phyloP scores from a whole-genome alignment of 2,888 invertebrate genomes.

The Macrophya annulata region DNA sequence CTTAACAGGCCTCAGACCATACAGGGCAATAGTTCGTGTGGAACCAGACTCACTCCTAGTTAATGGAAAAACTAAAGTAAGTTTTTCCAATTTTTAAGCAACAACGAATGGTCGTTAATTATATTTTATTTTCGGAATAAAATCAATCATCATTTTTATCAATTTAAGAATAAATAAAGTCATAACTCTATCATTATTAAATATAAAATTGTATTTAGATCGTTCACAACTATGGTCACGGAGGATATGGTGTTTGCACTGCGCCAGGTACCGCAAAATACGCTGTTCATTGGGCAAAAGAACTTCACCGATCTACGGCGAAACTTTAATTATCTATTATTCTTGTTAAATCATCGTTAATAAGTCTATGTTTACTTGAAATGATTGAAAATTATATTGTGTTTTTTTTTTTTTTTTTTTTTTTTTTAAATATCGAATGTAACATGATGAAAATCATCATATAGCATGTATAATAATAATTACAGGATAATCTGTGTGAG shows the following conservation, averaged over 20 bases:
- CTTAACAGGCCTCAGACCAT: constrained; percentile 89
- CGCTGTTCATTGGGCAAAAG: constrained; percentile 86
- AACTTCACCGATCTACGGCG: constrained; percentile 77
- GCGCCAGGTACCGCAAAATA: constrained; percentile 93
- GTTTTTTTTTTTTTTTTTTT: background rate
- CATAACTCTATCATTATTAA: constrained; percentile 77
- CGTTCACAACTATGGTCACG: constrained; percentile 97
- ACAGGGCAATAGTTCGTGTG: constrained; percentile 88
- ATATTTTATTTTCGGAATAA: background rate
- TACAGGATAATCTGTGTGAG: background rate
- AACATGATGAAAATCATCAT: background rate
- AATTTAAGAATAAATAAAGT: background rate
- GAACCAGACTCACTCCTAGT: constrained; percentile 83
- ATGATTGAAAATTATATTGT: background rate
- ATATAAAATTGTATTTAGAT: constrained; percentile 76
- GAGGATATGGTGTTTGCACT: constrained; percentile 95
- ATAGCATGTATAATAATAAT: constrained; percentile 2
- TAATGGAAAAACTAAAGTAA: constrained; percentile 73
- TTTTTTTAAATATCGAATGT: background rate
- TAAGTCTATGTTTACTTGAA: background rate
- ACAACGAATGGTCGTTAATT: background rate
- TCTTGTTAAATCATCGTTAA: background rate
- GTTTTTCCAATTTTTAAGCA: background rate
- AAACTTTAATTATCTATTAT: constrained; percentile 41
- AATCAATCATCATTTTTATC: background rate